Evolutionary conservation across 2,888 invertebrate species (phyloP).

Genomic region (Augochlorella aurata): DNA sequence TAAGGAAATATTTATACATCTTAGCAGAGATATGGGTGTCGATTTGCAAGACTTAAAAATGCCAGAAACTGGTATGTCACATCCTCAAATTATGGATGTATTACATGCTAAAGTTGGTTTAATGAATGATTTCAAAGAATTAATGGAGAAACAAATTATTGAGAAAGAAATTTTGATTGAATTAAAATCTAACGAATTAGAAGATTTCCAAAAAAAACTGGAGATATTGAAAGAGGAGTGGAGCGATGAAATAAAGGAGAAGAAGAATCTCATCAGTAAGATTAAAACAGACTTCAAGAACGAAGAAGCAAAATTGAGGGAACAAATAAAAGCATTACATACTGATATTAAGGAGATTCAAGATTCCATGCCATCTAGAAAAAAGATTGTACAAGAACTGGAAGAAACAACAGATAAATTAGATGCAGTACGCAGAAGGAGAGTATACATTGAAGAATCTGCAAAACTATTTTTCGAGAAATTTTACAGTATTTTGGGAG

Average conservation of each 20-base stretch:
- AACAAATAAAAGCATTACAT: conserved; percentile 68
- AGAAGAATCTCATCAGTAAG: conserved; percentile 61
- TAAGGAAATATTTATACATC: conserved; percentile 72
- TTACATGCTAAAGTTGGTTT: conserved; percentile 57
- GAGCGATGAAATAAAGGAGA: conserved; percentile 63
- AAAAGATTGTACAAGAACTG: conserved; percentile 59
- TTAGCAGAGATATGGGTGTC: conserved; percentile 54
- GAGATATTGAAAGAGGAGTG: conserved; percentile 59
- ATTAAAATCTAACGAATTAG: conserved; percentile 52
- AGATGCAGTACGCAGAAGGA: conserved; percentile 66
- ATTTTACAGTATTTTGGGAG: conserved; percentile 66
- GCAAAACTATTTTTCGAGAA: conserved; percentile 69
- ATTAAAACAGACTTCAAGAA: conserved; percentile 59
- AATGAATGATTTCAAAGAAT: conserved; percentile 57
- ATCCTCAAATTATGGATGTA: conserved; percentile 62
- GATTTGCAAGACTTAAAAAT: conserved; percentile 71
- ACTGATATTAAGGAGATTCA: conserved; percentile 61
- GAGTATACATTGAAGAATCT: conserved; percentile 62
- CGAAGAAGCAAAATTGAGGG: conserved; percentile 66
- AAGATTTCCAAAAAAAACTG: conserved; percentile 62
- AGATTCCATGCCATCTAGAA: conserved; percentile 53
- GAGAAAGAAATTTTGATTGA: conserved; percentile 49
- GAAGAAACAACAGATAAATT: conserved; percentile 70
- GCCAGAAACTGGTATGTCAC: conserved; percentile 70
- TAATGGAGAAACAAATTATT: conserved; percentile 49